phyloP scores from a whole-genome alignment of 2,888 invertebrate genomes.

The Dascillus cervinus region DNA sequence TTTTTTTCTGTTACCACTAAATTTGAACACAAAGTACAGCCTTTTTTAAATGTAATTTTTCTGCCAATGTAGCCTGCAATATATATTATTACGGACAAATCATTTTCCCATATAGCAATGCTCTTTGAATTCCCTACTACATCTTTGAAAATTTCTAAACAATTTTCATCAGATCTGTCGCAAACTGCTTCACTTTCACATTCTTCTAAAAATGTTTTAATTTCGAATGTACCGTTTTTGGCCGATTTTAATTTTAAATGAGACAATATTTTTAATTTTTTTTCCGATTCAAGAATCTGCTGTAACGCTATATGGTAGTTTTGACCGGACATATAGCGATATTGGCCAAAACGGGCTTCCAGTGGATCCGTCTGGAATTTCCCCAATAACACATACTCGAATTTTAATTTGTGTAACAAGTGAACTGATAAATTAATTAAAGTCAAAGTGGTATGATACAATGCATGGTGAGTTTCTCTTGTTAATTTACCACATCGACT shows the following conservation, averaged over 20 bases:
- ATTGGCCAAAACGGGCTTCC: conserved; percentile 6
- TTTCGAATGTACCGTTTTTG: background rate
- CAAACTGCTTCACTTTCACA: background rate
- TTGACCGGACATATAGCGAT: conserved; percentile 2
- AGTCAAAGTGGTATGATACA: conserved; percentile 2
- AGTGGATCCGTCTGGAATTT: conserved; percentile 5
- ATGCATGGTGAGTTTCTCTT: conserved; percentile 1
- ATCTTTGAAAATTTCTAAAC: conserved; percentile 1
- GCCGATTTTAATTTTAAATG: conserved; percentile 1
- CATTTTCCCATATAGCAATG: background rate
- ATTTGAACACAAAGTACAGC: no score
- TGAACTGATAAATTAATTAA: conserved; percentile 4
- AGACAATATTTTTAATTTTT: conserved; percentile 2
- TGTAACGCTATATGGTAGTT: conserved; percentile 1
- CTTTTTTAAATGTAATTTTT: no score
- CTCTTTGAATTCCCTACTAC: background rate
- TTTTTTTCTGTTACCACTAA: no score
- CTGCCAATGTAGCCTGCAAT: conserved; percentile 2
- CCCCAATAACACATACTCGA: conserved; percentile 5
- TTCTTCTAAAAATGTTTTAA: conserved; percentile 1
- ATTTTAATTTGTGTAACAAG: conserved; percentile 2
- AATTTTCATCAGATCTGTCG: background rate
- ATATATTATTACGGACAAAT: background rate
- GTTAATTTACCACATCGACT: conserved; percentile 6
- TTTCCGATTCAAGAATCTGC: conserved; percentile 2